Percentiles rank a stretch among this genome's conserved stretches.
Conservation (phyloP, 2,113 vertebrate species). For the Myodes glareolus region DNA sequence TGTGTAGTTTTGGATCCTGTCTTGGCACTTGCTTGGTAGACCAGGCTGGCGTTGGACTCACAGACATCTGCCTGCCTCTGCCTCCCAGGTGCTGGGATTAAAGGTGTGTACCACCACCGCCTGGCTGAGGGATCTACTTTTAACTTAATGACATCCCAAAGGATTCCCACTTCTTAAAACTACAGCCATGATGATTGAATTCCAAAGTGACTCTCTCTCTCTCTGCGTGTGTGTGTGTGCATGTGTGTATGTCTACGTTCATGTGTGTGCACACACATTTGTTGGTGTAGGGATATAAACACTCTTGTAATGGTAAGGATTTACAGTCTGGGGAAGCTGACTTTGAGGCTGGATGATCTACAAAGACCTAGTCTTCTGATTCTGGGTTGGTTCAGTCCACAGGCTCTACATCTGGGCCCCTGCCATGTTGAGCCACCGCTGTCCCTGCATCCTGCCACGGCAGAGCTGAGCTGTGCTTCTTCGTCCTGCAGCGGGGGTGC, state of each 20-base stretch:
- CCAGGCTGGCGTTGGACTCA: too few relatives aligned
- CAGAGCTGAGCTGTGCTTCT: not conserved
- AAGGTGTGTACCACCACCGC: too few relatives aligned
- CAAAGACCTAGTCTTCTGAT: not conserved
- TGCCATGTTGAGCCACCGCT: not conserved
- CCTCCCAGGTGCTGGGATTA: too few relatives aligned
- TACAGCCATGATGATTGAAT: not conserved
- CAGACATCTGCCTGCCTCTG: too few relatives aligned
- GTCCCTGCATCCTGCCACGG: not conserved
- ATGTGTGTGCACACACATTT: too few relatives aligned
- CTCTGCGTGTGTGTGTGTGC: not conserved
- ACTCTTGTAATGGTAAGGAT: not conserved
- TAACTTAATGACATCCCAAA: not conserved
- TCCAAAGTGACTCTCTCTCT: not conserved
- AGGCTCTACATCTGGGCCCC: not conserved
- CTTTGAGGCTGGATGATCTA: not conserved
- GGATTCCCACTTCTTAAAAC: not conserved
- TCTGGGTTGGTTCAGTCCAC: not conserved
- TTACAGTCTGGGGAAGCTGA: not conserved
- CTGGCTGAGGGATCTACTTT: not conserved
- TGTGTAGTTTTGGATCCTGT: too few relatives aligned
- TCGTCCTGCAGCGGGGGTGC: not conserved
- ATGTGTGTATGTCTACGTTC: too few relatives aligned
- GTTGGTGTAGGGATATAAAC: too few relatives aligned
- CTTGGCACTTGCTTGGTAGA: too few relatives aligned